phyloP scores from a whole-genome alignment of 64 coral and sea anemone genomes.

The Montipora capricornis region DNA sequence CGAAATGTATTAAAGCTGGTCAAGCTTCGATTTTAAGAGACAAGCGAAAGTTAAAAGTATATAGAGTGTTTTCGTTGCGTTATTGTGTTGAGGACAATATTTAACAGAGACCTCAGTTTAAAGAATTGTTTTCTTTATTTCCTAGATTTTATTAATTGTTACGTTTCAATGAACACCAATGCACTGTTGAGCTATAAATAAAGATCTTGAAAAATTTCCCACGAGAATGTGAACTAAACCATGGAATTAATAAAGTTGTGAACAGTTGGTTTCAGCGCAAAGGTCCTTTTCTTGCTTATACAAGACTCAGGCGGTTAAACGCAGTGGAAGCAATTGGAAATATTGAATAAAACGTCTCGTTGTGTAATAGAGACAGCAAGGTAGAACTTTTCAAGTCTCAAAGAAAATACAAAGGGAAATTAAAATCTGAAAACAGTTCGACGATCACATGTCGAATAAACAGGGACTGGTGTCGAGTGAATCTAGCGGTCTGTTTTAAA shows the following conservation, averaged over 20 bases:
- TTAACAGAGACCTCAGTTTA: not conserved
- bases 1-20: not conserved
- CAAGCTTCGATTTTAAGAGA: not conserved
- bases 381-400: no score
- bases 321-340: not conserved
- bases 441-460: no score
- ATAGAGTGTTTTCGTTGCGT: not conserved
- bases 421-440: no score
- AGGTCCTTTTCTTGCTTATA: not conserved
- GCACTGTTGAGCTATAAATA: conserved; percentile 19
- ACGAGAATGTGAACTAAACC: conserved; percentile 53
- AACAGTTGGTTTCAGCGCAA: not conserved
- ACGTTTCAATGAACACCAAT: conserved; percentile 23
- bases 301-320: not conserved
- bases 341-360: not conserved
- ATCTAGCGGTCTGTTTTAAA: not conserved
- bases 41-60: not conserved
- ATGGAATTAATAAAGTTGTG: conserved; percentile 36
- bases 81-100: conserved; percentile 1
- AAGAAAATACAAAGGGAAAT: no score
- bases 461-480: not conserved
- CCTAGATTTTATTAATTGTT: not conserved
- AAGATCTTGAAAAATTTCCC: conserved; percentile 30
- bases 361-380: no score
- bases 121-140: conserved; percentile 31